Evolutionary conservation across 2,113 vertebrate genomes (phyloP).

Genomic region (Okapia johnstoni): DNA sequence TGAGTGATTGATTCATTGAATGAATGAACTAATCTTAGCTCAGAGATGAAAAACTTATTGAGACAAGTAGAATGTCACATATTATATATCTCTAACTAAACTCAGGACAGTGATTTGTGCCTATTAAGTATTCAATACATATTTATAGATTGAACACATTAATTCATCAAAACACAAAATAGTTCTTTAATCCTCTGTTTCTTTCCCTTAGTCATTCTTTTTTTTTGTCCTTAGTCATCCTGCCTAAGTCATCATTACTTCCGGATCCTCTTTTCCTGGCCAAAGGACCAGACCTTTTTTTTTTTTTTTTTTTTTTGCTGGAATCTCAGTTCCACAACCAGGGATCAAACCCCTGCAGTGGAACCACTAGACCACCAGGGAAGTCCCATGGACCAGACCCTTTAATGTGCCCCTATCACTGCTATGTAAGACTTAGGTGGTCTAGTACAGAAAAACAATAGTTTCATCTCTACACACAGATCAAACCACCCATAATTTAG

Average conservation of each 20-base stretch:
- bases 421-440: not conserved
- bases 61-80: not conserved
- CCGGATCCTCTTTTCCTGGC: not conserved
- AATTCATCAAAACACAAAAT: conserved; percentile 13
- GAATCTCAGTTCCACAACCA: not conserved
- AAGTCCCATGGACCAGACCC: not conserved
- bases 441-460: not conserved
- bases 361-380: not conserved
- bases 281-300: not conserved
- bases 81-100: not conserved
- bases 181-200: conserved; percentile 18
- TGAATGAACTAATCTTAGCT: not conserved
- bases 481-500: not conserved
- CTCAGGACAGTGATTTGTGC: not conserved
- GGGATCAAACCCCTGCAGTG: not conserved
- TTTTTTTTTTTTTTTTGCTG: not conserved
- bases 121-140: not conserved
- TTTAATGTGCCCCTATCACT: not conserved
- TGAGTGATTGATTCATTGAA: not conserved
- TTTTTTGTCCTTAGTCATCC: not conserved
- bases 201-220: not conserved
- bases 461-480: not conserved
- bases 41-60: not conserved
- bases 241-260: not conserved
- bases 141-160: not conserved